Evolutionary conservation across 2,797 vertebrate species (phyloP).

Genomic region (Oophaga sylvatica): DNA sequence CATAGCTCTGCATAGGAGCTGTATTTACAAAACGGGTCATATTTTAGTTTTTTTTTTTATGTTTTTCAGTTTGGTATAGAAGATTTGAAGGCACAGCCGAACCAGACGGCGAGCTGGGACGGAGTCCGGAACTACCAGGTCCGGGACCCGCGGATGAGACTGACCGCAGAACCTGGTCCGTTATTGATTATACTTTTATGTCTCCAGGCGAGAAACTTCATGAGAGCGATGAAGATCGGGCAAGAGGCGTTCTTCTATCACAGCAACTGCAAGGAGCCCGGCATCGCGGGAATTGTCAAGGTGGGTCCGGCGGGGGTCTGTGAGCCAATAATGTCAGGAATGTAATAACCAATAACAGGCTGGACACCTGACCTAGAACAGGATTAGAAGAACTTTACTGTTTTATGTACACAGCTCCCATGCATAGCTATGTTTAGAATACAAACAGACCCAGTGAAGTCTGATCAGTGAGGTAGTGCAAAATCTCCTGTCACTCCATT

Average conservation of each 20-base stretch:
- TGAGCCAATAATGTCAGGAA: neutral
- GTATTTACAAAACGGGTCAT: neutral
- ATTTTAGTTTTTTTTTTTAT: neutral
- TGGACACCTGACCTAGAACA: no score
- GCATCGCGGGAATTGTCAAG: conserved; percentile 87
- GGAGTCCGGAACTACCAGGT: conserved; percentile 98
- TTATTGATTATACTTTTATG: neutral
- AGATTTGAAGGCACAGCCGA: conserved; percentile 88
- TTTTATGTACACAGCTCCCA: no score
- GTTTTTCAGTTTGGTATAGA: conserved; percentile 89
- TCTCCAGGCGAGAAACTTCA: conserved; percentile 90
- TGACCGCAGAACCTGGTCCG: no score
- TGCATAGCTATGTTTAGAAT: no score
- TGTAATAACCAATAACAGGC: no score
- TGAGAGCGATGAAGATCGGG: conserved; percentile 88
- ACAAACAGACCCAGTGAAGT: no score
- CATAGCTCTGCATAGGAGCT: neutral
- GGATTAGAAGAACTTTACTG: no score
- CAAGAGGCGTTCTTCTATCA: conserved; percentile 96
- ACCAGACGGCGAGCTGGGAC: conserved; percentile 91
- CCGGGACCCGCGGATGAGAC: neutral
- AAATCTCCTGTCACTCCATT: no score
- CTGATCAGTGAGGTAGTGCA: no score
- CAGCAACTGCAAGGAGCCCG: conserved; percentile 96
- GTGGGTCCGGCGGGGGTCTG: conserved; percentile 68